Evolutionary conservation across 2,888 invertebrate species (phyloP).

Genomic region (Epirrhoe alternata): DNA sequence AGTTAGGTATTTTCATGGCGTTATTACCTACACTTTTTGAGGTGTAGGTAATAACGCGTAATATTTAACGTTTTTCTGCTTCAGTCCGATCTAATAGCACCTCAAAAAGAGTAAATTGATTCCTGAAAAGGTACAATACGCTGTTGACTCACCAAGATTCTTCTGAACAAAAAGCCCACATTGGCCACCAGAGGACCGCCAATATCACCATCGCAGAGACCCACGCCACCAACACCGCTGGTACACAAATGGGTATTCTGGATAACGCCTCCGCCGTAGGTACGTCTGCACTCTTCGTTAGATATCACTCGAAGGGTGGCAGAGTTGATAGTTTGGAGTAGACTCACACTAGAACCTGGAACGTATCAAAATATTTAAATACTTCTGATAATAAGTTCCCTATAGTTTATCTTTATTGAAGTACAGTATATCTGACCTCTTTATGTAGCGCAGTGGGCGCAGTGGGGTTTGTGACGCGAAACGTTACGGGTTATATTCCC

Average conservation of each 20-base stretch:
- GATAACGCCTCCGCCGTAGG: slow-evolving; percentile 48
- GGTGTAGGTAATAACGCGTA: too few species aligned
- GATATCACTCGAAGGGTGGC: slow-evolving; percentile 56
- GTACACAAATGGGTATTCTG: slow-evolving; percentile 58
- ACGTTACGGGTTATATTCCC: too few species aligned
- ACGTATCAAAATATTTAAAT: slow-evolving; percentile 19
- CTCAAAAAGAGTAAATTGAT: not conserved
- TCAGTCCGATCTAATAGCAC: not conserved
- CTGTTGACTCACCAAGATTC: slow-evolving; percentile 47
- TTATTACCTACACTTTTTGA: too few species aligned
- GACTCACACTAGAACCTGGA: slow-evolving; percentile 51
- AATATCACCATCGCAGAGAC: slow-evolving; percentile 60
- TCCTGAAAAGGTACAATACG: not conserved
- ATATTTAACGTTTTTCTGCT: too few species aligned
- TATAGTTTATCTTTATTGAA: not conserved
- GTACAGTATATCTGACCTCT: too few species aligned
- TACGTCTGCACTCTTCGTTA: slow-evolving; percentile 53
- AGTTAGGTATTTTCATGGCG: too few species aligned
- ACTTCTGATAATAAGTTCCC: not conserved
- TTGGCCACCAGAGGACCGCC: slow-evolving; percentile 57
- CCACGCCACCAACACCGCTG: slow-evolving; percentile 54
- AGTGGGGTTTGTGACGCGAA: too few species aligned
- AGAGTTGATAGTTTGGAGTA: slow-evolving; percentile 49
- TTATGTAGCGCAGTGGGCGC: too few species aligned
- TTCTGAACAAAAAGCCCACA: slow-evolving; percentile 44